Base-by-base conservation (phyloP, 2,113 vertebrate genomes). In the Pedionomus torquatus region DNA sequence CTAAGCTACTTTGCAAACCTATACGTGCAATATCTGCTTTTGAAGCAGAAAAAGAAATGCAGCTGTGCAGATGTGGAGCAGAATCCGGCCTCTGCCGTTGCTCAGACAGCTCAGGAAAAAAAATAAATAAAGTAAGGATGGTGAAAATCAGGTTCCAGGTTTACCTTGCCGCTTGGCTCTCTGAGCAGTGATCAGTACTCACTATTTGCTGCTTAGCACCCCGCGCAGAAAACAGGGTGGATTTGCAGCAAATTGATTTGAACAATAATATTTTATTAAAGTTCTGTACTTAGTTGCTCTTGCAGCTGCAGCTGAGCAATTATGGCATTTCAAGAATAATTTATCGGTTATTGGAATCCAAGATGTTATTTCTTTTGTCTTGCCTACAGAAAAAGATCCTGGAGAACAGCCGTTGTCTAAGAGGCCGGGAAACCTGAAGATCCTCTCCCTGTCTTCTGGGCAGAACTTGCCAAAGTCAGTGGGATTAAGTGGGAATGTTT, bases 251-350 rank as follows among this genome's bases (percentile, higher is more conserved):
- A 89, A 96, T 85, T 97, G 92, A 96, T 96, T 83, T 76, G 83
- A 95, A 82, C 0, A 1, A 71, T 43, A 82, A 69, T 90, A 90
- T 96, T 96, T 90, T 93, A 95, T 96, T 96, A 93, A 95, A 96
- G 88, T 92, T 96, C 83, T 84, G 46, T 44, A 79, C 54, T 92
- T 87, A 69, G 85, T 76, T 80, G 66, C 52, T 84, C 16, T 61
- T 93, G 76, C 83, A 87, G 89, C 89, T 95, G 91, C 87, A 85
- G 80, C 83, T 74, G 78, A 89, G 77, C 75, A 91, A 74, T 95
- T 92, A 91, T 35, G 46, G 58, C 49, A 84, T 95, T 94, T 96
- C 88, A 71, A 89, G 65, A 83, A 87, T 74, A 96, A 92, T 93
- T 96, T 89, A 93, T 92, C 61, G 37, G 57, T 64, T 94, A 74